These are phyloP conservation scores for Schlechtendalia chinensis DNA, from an alignment of 1,140 invertebrate species.

Conservation along the genomic window DNA sequence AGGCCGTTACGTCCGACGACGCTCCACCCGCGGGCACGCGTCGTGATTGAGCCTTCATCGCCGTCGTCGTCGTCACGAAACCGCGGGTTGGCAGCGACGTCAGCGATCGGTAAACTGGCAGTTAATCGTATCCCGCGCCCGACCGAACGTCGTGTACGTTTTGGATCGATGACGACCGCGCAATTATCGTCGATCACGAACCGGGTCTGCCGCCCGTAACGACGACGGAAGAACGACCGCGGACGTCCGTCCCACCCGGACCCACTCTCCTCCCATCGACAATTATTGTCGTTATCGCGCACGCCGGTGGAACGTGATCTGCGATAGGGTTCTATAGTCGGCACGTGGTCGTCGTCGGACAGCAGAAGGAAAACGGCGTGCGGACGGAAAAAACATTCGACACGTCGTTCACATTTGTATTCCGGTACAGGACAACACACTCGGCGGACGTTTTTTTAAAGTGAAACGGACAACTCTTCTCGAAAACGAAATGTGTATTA, in stretches of 20 bases:
- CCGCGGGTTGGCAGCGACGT: no score
- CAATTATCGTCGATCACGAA: slow-evolving; percentile 47
- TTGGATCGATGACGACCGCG: slow-evolving; percentile 38
- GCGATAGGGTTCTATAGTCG: no score
- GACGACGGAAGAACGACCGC: no score
- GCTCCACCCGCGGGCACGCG: background rate
- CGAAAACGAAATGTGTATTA: background rate
- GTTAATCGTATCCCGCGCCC: slow-evolving; percentile 6
- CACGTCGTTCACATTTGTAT: no score
- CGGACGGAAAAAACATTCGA: no score
- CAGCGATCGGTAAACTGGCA: slow-evolving; percentile 28
- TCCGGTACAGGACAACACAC: no score
- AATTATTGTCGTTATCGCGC: no score
- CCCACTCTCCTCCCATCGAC: no score
- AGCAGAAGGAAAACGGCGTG: no score
- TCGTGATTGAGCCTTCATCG: background rate
- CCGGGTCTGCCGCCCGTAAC: background rate
- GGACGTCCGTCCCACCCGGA: no score
- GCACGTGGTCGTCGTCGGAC: no score
- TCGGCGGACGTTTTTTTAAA: background rate
- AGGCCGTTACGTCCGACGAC: background rate
- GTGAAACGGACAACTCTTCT: background rate
- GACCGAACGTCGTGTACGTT: background rate
- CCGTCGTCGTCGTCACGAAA: background rate
- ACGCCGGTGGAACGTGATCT: no score